Evolutionary conservation across 2,113 vertebrate species (phyloP), one percentile per base, ranked within the genome.

Genomic region (Rafetus swinhoei): DNA sequence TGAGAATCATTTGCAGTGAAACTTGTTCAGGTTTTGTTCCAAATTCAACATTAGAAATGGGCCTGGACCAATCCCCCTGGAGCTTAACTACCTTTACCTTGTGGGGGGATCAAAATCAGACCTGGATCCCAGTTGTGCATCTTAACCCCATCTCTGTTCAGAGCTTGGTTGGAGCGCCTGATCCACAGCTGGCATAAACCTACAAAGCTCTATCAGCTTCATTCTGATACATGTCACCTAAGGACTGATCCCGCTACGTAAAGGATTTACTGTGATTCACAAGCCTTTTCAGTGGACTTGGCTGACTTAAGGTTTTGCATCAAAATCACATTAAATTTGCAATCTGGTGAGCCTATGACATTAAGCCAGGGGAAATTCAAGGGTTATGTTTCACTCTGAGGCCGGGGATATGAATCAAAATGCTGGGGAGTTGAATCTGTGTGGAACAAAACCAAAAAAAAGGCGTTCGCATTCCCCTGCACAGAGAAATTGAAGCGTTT

Each of bases 61-160:
- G 56, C 35, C 14, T 79, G 50, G 65, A 77, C 21, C 59, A 79
- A 15, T 9, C 35, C 45, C 52, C 22, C 45, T 57, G 39, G 19
- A 76, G 24, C 76, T 81, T 74, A 55, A 0, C 0, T 0, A 79
- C 72, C 22, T 27, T 32, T 54, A 54, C 53, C 53, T 54, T 10
- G 53, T 54, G 53, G 53, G 53, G 14, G 57, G 85, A 54, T 84
- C 82, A 32, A 86, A 80, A 84, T 77, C 11, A 59, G 88, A 83
- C 50, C 79, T 79, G 81, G 59, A 14, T 45, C 35, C 50, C 4
- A 45, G 55, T 56, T 50, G 62, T 52, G 8, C 62, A 83, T 65
- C 76, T 79, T 19, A 29, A 22, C 32, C 27, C 54, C 59, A 27
- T 45, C 7, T 77, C 59, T 77, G n/a, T 60, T 56, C 72, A 50